Conservation (phyloP, 2,797 vertebrate species). For the Anabas testudineus region DNA sequence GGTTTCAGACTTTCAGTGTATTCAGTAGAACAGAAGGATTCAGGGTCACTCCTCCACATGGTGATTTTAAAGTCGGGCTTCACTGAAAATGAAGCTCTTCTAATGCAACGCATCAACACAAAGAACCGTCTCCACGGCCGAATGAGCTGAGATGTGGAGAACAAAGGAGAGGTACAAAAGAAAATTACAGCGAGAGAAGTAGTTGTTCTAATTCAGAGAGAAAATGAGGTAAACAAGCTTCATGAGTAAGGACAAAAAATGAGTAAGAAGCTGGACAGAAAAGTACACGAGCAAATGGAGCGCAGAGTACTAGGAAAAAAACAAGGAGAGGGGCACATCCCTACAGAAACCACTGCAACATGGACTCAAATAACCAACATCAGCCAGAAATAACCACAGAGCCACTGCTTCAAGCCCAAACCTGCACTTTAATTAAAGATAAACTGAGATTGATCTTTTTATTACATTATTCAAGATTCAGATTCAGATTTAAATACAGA, state of each 20-base stretch:
- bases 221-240: conserved; percentile 8
- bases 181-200: neutral
- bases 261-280: neutral
- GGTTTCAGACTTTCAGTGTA: conserved; percentile 1
- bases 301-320: neutral
- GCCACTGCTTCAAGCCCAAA: too few relatives aligned
- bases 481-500: too few relatives aligned
- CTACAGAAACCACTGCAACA: neutral
- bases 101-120: neutral
- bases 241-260: neutral
- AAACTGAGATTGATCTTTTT: too few relatives aligned
- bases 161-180: neutral
- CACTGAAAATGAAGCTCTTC: neutral
- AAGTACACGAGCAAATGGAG: neutral
- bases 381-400: too few relatives aligned
- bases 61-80: neutral
- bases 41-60: neutral
- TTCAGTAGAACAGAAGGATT: neutral
- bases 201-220: conserved; percentile 1
- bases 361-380: neutral
- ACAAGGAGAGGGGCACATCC: neutral
- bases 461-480: too few relatives aligned
- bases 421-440: too few relatives aligned
- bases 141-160: neutral
- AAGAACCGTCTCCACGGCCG: neutral